Evolutionary conservation across 1,140 invertebrate species (phyloP), one percentile per base, ranked within the genome.

Genomic region (Panagrolaimus sp.): DNA sequence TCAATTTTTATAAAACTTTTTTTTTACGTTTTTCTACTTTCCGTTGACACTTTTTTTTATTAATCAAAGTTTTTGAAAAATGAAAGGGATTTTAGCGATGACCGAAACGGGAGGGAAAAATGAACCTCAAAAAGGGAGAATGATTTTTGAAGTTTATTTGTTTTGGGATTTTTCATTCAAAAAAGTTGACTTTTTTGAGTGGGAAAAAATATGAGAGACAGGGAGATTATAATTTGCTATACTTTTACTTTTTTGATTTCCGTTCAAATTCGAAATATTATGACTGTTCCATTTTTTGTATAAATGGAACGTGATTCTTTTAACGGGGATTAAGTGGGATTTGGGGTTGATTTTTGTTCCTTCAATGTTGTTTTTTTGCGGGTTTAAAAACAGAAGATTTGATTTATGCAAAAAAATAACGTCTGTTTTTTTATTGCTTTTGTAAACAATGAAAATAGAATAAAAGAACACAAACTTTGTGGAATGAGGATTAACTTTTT

Each of bases 131-230:
- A 38, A 38, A 38, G 32, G 48, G 48, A n/a, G 17, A n/a, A n/a
- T 38, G 32, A 38, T 38, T 38, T 38, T 38, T 7, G 32, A 38
- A 38, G 32, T 38, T 38, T 38, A 38, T 38, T 38, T 38, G 32
- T 38, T 38, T 38, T 38, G 32, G n/a, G 32, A 38, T 38, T 38
- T 38, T 38, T 38, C 2, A 38, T 4, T 38, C 2, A 38, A 21
- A 17, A 17, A 58, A 58, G 4, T 26, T 21, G 52, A 28, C 21
- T 58, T 58, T 58, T 28, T 28, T 58, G 52, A 26, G 21, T 10
- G 52, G 17, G 52, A 58, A 21, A 28, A 28, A 58, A 26, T 58
- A 58, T 12, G 21, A 58, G 52, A 21, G 52, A 58, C n/a, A 26
- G 52, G 17, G 28, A 28, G 52, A 28, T 28, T 17, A 21, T 26